Evolutionary conservation across 2,797 vertebrate genomes (phyloP), one percentile per base, ranked within the genome.

Genomic region (Neosilurus hyrtlii): DNA sequence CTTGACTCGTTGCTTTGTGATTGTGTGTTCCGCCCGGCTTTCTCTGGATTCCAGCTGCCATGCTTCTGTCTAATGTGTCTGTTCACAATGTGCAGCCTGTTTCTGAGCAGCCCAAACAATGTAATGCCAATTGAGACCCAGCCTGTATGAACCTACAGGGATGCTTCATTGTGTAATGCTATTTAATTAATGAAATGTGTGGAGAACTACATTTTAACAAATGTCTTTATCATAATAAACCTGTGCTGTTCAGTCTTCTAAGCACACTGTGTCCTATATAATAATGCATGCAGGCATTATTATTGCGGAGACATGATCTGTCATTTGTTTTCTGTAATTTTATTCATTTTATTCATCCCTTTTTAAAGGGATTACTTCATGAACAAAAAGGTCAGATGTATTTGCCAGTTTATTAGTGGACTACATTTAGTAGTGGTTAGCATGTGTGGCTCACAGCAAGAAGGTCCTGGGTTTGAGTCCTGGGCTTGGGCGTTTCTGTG

Each of bases 1-100:
- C 93, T 88, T 94, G 92, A 92, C 88, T 92, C 82, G 89, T 86
- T 92, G 91, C 93, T 93, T 94, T 94, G 92, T 94, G 90, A 83
- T 56, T 75, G 87, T 90, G 88, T 91, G 86, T 88, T 88, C 89
- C 90, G 90, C 86, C 90, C 90, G 89, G 87, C 91, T 92, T 90
- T 90, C 84, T 84, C 87, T 89, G 90, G 91, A 92, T 93, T 90
- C 89, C 86, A 86, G 89, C 89, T 91, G 89, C 87, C 89, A 89
- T 88, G 86, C 86, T 86, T 88, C 89, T 77, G 20, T 89, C 82
- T 86, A 87, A 72, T 88, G 85, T 89, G 81, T 86, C 82, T 86
- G 89, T 76, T 76, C 85, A 89, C 79, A 84, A 70, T 59, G 54
- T 15, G 4, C 51, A 70, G 57, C 43, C 20, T 57, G 59, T 35